Base-by-base conservation (phyloP, 53 echinoderm and acorn worm species). In the Actinopyga echinites region DNA sequence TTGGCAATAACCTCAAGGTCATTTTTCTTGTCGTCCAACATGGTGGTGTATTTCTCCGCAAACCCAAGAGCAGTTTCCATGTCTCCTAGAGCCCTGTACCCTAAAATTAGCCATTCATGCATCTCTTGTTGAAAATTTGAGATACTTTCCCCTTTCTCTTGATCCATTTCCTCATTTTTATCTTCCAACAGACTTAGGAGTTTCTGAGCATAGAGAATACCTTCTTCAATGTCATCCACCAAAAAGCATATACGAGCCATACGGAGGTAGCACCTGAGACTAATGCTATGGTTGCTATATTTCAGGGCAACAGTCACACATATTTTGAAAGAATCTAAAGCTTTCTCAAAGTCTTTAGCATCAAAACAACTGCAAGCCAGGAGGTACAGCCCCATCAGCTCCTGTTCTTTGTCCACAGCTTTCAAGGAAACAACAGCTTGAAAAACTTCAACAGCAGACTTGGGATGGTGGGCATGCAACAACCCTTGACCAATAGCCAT, bases 181-280 rank as follows among this genome's bases (percentile, higher is more conserved):
- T 96, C 94, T 52, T 92, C 80, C 54, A 92, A 86, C 54, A 92
- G 88, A 34, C 94, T 85, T 6, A 94, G 79, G 13, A 96, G 84
- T 62, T 96, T 96, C 83, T 88, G 92, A 55, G 86, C 90, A 85
- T 85, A 92, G 19, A 93, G 85, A 11, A 92, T 89, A 15, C 90
- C 93, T 35, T 90, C 88, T 56, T 92, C 88, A 12, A 88, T 74
- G 44, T 90, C 85, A 1, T 86, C 86, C 23, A 87, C 83, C 45
- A 57, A 54, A 5, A 93, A 75, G 79, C 90, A 86, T 34, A 96
- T 74, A 55, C 92, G 85, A 1, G 92, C 92, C 65, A 96, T 86
- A n/a, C 77, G 69, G 32, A 88, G 86, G 67, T 96, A 96, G 59
- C 88, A 83, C 44, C 86, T 83, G 12, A 93, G 87, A 31, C 87